A percentile compares a stretch with the other conserved stretches of the same genome.
Evolutionary conservation across 2,797 vertebrate species (phyloP).

Genomic region (Triplophysa yarkandensis): DNA sequence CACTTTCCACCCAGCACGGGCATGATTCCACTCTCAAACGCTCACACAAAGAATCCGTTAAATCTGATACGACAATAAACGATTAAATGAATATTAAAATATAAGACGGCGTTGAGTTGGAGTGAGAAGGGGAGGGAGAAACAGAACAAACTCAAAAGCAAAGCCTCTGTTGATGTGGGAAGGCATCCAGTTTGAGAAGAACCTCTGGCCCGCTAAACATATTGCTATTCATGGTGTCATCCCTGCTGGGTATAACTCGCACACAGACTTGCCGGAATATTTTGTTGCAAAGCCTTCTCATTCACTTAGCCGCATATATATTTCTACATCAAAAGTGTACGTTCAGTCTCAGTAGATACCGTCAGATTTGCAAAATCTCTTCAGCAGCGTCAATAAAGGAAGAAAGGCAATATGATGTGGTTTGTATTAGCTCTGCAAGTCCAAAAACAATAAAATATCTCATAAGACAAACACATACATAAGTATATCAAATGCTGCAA

Average conservation of each 20-base stretch:
- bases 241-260: constrained; percentile 35
- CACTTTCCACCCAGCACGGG: constrained; percentile 40
- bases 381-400: background rate
- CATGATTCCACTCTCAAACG: constrained; percentile 33
- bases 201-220: constrained; percentile 42
- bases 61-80: constrained; percentile 30
- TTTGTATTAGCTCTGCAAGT: background rate
- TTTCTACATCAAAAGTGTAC: constrained; percentile 1
- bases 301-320: background rate
- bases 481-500: background rate
- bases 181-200: constrained; percentile 41
- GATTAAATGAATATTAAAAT: constrained; percentile 20
- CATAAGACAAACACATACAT: background rate
- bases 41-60: constrained; percentile 37
- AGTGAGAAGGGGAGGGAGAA: background rate
- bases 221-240: constrained; percentile 52
- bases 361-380: background rate
- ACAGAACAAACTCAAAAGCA: constrained; percentile 15
- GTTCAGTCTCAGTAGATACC: background rate
- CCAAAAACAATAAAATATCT: background rate
- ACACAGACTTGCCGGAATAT: constrained; percentile 29
- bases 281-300: constrained; percentile 2
- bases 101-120: background rate
- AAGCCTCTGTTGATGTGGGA: constrained; percentile 7
- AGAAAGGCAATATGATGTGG: background rate